Evolutionary conservation across 2,113 vertebrate genomes (phyloP).

Genomic region (Nannospalax galili): DNA sequence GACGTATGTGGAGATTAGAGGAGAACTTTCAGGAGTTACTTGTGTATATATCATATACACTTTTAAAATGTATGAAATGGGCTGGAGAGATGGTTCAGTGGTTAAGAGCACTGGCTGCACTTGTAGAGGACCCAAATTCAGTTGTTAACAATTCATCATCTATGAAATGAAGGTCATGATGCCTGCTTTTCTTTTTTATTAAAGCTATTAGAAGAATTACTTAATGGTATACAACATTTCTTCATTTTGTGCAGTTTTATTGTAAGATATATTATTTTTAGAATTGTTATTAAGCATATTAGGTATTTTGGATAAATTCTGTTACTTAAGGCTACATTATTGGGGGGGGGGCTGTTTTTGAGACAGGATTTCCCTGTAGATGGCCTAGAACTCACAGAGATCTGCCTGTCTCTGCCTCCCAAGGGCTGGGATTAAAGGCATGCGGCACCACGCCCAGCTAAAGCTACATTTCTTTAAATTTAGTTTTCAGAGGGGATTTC

Average conservation of each 20-base stretch:
- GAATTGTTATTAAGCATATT: background rate
- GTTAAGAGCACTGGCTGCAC: too few species aligned
- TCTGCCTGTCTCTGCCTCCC: too few species aligned
- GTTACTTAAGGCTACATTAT: conserved; percentile 5
- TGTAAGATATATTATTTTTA: conserved; percentile 24
- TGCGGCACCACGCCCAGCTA: too few species aligned
- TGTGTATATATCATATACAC: background rate
- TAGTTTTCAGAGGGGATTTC: background rate
- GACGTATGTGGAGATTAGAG: background rate
- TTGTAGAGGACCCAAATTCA: too few species aligned
- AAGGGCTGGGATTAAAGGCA: too few species aligned
- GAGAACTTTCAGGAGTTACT: background rate
- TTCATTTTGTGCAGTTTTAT: conserved; percentile 49
- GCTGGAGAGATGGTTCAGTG: too few species aligned
- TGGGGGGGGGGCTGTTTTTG: too few species aligned
- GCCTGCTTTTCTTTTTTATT: background rate
- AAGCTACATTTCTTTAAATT: conserved; percentile 31
- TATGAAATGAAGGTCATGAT: conserved; percentile 3
- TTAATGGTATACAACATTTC: conserved; percentile 15
- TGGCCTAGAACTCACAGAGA: too few species aligned
- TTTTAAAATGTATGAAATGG: background rate
- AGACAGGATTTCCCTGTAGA: too few species aligned
- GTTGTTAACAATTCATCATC: too few species aligned
- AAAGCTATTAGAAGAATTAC: conserved; percentile 20
- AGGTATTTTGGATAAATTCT: conserved; percentile 5